Percentiles rank a stretch among this genome's conserved stretches.
These are phyloP conservation scores for Conistra vaccinii DNA, from an alignment of 2,888 invertebrate species.

Conservation along the genomic window DNA sequence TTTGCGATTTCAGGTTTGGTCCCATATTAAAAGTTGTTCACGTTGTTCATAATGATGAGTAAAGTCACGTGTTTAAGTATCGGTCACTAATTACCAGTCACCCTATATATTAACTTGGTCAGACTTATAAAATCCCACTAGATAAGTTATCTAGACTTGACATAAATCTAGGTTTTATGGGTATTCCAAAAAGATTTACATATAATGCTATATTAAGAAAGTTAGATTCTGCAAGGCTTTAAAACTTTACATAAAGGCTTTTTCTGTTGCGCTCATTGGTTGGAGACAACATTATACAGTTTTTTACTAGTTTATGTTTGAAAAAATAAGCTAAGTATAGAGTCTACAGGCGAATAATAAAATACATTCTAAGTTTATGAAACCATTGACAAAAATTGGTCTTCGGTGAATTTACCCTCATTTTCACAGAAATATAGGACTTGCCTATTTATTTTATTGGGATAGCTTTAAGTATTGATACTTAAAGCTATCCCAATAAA, in stretches of 20 bases:
- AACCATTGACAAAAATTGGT: not conserved
- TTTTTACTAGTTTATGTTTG: not conserved
- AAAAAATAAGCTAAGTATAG: not conserved
- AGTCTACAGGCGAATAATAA: not conserved
- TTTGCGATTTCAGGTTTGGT: too few species aligned
- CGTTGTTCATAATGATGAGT: too few species aligned
- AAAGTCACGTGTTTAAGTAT: too few species aligned
- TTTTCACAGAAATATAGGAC: too few species aligned
- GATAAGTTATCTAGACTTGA: not conserved
- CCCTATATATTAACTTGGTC: too few species aligned
- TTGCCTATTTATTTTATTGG: not conserved
- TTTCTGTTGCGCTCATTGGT: conserved; percentile 12
- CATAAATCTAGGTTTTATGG: not conserved
- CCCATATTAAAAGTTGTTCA: too few species aligned
- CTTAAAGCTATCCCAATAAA: too few species aligned
- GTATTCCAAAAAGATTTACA: not conserved
- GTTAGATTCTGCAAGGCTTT: not conserved
- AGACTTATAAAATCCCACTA: not conserved
- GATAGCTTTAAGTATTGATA: not conserved
- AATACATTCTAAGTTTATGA: not conserved
- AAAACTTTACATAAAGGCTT: conserved; percentile 1
- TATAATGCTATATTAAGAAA: not conserved
- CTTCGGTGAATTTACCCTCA: not conserved
- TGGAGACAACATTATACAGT: not conserved
- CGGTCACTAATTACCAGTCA: too few species aligned